Conservation (phyloP, 2,113 vertebrate species). For the Mandrillus leucophaeus region DNA sequence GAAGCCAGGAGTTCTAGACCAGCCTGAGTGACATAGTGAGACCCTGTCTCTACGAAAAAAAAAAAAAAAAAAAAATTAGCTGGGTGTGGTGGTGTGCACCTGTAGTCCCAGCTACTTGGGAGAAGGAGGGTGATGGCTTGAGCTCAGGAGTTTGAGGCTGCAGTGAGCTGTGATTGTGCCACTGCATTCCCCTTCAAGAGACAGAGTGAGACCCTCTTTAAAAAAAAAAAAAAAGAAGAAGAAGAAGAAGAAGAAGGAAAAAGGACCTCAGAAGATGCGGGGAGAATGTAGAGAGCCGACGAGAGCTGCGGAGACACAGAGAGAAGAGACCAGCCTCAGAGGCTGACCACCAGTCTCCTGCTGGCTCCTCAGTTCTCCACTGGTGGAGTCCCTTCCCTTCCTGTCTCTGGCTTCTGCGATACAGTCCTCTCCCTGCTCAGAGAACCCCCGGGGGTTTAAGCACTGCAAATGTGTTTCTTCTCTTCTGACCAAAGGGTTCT, state of each 20-base stretch:
- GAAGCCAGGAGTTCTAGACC: not conserved
- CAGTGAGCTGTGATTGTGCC: not conserved
- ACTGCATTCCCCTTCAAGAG: not conserved
- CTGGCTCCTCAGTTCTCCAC: not conserved
- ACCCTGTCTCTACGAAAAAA: not conserved
- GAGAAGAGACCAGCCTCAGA: no score
- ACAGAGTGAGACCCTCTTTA: not conserved
- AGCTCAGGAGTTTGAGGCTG: not conserved
- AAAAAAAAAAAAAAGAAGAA: not conserved
- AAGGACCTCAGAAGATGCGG: not conserved
- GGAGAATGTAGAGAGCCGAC: not conserved
- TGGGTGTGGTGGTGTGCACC: not conserved
- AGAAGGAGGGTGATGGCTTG: not conserved
- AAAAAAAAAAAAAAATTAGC: not conserved
- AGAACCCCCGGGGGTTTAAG: no score
- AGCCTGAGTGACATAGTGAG: not conserved
- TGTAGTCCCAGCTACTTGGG: not conserved
- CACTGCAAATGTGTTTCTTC: not conserved
- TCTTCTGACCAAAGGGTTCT: not conserved
- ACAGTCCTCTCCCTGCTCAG: rapidly evolving
- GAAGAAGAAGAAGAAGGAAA: no score
- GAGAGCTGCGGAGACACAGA: not conserved
- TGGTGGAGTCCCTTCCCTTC: rapidly evolving
- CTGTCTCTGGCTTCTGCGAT: not conserved
- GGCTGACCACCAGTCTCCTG: not conserved